A percentile compares a stretch with the other conserved stretches of the same genome.
These are phyloP conservation scores for Frankliniella fusca DNA, from an alignment of 2,888 invertebrate species.

Conservation along the genomic window DNA sequence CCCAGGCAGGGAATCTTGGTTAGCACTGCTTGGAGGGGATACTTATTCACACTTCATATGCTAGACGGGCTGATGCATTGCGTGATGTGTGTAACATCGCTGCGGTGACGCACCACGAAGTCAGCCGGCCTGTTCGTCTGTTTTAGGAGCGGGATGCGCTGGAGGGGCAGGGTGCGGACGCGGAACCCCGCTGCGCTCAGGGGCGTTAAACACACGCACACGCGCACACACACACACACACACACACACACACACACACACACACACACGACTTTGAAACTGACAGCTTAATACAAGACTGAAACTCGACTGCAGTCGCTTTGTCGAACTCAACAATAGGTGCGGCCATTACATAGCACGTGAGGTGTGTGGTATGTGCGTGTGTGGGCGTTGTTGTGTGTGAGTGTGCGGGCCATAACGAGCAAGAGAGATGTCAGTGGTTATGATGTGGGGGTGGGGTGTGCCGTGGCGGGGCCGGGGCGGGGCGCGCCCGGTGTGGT, in stretches of 20 bases:
- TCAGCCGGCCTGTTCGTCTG: not conserved
- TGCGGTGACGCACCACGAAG: not conserved
- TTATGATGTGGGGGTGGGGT: not conserved
- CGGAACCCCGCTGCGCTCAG: not conserved
- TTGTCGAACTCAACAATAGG: slow-evolving; percentile 22
- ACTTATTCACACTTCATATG: too few relatives aligned
- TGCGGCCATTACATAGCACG: slow-evolving; percentile 15
- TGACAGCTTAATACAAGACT: slow-evolving; percentile 26
- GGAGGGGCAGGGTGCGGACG: not conserved
- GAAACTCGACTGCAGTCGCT: slow-evolving; percentile 25
- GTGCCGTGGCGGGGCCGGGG: not conserved
- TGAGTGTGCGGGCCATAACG: slow-evolving; percentile 18
- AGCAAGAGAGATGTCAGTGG: slow-evolving; percentile 10
- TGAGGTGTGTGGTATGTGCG: not conserved
- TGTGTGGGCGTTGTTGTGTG: not conserved
- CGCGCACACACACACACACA: not conserved
- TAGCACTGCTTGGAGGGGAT: too few relatives aligned
- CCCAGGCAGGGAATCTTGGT: too few relatives aligned
- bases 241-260: not conserved
- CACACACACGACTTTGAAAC: not conserved
- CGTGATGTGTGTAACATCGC: not conserved
- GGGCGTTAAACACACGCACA: slow-evolving; percentile 14
- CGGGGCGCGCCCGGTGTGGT: not conserved
- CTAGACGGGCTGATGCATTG: too few relatives aligned
- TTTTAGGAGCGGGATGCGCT: not conserved